phyloP scores from a whole-genome alignment of 1,140 invertebrate genomes.

The Tetragonula clypearis region DNA sequence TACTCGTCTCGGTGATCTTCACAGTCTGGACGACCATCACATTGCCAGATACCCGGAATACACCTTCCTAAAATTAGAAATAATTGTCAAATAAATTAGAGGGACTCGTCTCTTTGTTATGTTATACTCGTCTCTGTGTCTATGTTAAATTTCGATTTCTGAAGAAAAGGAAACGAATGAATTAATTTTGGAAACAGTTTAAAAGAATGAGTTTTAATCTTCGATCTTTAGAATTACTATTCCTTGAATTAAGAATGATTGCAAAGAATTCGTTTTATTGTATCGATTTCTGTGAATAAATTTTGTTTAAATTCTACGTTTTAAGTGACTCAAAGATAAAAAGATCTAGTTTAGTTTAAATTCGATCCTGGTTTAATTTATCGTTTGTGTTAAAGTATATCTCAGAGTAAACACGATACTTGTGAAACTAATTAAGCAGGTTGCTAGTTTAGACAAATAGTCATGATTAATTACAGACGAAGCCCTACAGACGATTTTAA shows the following conservation, averaged over 20 bases:
- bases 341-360: not conserved
- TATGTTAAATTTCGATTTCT: too few species aligned
- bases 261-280: too few species aligned
- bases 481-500: not conserved
- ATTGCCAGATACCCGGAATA: slow-evolving; percentile 84
- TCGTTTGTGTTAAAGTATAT: not conserved
- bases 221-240: too few species aligned
- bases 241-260: too few species aligned
- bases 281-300: too few species aligned
- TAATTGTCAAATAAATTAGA: not conserved
- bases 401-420: not conserved
- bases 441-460: too few species aligned
- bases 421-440: not conserved
- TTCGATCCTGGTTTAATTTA: not conserved
- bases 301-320: not conserved
- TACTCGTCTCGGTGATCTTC: slow-evolving; percentile 85
- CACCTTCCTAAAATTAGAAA: slow-evolving; percentile 77
- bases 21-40: slow-evolving; percentile 87
- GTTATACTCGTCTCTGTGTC: not conserved
- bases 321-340: not conserved
- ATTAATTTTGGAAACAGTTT: too few species aligned
- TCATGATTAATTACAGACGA: not conserved
- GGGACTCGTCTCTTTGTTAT: not conserved
- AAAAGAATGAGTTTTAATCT: too few species aligned
- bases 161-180: too few species aligned